These are phyloP conservation scores for Pollimyrus isidori DNA, from an alignment of 2,113 vertebrate species.

Conservation along the genomic window DNA sequence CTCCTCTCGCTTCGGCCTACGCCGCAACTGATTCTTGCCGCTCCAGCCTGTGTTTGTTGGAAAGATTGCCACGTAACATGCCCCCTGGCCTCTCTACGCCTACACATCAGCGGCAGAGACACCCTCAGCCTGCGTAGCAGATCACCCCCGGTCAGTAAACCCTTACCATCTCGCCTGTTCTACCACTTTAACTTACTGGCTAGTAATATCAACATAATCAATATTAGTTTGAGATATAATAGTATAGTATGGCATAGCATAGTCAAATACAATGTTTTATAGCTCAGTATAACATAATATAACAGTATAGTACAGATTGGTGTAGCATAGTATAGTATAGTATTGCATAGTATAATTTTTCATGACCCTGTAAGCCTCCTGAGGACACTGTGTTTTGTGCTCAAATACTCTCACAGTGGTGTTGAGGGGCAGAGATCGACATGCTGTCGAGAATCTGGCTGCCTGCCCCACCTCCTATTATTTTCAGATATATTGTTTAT, in stretches of 20 bases:
- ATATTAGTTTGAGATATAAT: not conserved
- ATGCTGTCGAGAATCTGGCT: conserved; percentile 52
- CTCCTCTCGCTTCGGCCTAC: not conserved
- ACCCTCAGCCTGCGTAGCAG: not conserved
- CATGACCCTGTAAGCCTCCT: not conserved
- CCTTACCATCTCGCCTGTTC: not conserved
- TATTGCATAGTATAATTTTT: not conserved
- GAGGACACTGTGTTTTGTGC: not conserved
- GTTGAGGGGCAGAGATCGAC: conserved; percentile 39
- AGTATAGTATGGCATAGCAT: not conserved
- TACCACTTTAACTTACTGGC: not conserved
- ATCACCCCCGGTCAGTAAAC: not conserved
- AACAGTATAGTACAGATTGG: not conserved
- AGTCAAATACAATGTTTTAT: not conserved
- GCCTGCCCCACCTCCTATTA: conserved; percentile 27
- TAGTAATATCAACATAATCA: not conserved
- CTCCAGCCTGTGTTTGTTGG: not conserved
- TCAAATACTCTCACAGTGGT: not conserved
- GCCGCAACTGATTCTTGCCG: not conserved
- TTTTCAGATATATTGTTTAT: conserved; percentile 53
- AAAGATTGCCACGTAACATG: not conserved
- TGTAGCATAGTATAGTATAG: not conserved
- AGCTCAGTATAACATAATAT: not conserved
- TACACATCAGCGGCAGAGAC: not conserved
- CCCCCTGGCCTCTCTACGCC: not conserved